phyloP scores from a whole-genome alignment of 2,113 vertebrate genomes.

The Scopus umbretta region DNA sequence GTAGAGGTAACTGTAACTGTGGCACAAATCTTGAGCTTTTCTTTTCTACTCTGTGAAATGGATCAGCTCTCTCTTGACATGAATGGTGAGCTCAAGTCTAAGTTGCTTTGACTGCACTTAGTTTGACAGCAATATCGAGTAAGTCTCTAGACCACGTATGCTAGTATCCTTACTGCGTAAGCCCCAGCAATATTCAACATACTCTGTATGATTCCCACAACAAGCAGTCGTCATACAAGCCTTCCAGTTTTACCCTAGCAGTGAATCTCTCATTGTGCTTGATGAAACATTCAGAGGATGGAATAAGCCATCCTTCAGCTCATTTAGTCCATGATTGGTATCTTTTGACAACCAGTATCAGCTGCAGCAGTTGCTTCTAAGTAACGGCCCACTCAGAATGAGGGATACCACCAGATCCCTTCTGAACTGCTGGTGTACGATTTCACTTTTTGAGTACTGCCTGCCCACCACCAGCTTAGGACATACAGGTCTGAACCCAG shows the following conservation, averaged over 20 bases:
- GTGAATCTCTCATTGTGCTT: background rate
- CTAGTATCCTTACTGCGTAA: background rate
- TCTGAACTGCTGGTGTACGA: background rate
- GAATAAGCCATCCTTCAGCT: background rate
- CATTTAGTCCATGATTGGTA: background rate
- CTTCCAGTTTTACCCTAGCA: background rate
- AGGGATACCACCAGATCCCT: background rate
- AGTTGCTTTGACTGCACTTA: background rate
- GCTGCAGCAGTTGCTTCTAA: background rate
- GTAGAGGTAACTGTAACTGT: background rate
- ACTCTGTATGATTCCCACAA: background rate
- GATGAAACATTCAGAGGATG: background rate
- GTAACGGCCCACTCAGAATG: background rate
- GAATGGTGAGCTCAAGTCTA: background rate
- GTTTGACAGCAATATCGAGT: background rate
- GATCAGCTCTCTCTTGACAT: background rate
- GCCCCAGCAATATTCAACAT: background rate
- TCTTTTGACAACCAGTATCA: background rate
- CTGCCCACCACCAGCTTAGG: background rate
- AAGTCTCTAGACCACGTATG: background rate
- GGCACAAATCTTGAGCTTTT: background rate
- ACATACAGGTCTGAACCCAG: background rate
- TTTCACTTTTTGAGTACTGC: background rate
- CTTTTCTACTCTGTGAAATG: background rate
- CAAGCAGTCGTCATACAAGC: background rate